Evolutionary conservation across 2,113 vertebrate genomes (phyloP).

Genomic region (Coptodon rendalli): DNA sequence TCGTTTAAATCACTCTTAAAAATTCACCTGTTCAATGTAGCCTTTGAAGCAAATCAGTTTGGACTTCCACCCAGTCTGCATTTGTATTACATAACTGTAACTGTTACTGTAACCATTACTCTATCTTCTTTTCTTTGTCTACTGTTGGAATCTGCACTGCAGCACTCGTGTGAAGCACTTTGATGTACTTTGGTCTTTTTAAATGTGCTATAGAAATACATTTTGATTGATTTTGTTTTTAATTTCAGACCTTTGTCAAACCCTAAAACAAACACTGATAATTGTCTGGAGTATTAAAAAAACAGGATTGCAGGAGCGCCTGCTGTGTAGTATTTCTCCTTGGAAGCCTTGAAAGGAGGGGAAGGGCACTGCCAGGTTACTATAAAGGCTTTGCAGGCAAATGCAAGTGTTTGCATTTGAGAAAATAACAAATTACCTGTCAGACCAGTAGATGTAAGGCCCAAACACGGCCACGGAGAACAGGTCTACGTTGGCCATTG

Average conservation of each 20-base stretch:
- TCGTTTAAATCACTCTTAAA: neutral
- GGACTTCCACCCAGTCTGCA: neutral
- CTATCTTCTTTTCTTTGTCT: neutral
- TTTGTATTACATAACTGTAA: neutral
- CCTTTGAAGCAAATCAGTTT: neutral
- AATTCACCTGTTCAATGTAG: neutral
- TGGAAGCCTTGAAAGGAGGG: conserved; percentile 61
- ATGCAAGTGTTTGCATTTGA: conserved; percentile 68
- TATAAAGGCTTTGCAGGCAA: conserved; percentile 68
- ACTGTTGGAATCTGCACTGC: neutral
- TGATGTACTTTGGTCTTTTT: neutral
- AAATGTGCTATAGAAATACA: neutral
- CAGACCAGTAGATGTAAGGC: conserved; percentile 99
- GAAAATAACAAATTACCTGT: conserved; percentile 99
- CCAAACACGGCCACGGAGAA: conserved; percentile 98
- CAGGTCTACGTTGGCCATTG: conserved; percentile 94
- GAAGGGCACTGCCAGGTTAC: conserved; percentile 74
- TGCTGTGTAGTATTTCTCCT: conserved; percentile 42
- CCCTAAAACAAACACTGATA: neutral
- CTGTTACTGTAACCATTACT: neutral
- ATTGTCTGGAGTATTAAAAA: conserved; percentile 8
- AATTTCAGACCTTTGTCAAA: neutral
- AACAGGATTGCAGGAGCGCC: conserved; percentile 8
- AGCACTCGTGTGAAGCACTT: neutral
- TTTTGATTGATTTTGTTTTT: neutral